phyloP scores from a whole-genome alignment of 2,888 invertebrate genomes.

The Mesorhabditis spiculigera region DNA sequence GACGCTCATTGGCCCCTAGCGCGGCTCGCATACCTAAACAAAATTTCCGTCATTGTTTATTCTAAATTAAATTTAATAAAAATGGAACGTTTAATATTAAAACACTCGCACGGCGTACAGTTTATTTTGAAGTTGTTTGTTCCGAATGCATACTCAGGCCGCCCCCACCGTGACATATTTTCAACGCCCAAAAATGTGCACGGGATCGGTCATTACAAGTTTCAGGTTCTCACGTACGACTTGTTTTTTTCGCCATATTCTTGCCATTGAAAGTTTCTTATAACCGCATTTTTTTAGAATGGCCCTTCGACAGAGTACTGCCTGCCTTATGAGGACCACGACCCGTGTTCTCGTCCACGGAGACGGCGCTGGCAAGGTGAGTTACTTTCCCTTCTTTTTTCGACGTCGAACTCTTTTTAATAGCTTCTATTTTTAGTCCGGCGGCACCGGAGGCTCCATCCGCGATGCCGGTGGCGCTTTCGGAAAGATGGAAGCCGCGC shows the following conservation, averaged over 20 bases:
- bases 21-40: neutral
- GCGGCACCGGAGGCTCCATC: slow-evolving; percentile 44
- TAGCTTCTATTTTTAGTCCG: slow-evolving; percentile 20
- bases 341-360: neutral
- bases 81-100: too few relatives aligned
- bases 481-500: slow-evolving; percentile 61
- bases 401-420: slow-evolving; percentile 13
- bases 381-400: slow-evolving; percentile 16
- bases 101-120: too few relatives aligned
- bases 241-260: neutral
- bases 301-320: neutral
- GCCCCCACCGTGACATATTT: too few relatives aligned
- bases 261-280: neutral
- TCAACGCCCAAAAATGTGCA: too few relatives aligned
- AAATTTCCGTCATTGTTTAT: too few relatives aligned
- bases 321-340: slow-evolving; percentile 2
- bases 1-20: neutral
- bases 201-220: too few relatives aligned
- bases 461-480: slow-evolving; percentile 61
- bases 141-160: too few relatives aligned
- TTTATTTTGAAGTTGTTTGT: too few relatives aligned
- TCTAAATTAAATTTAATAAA: too few relatives aligned
- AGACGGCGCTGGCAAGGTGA: neutral
- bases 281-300: neutral
- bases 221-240: too few relatives aligned